Base-by-base conservation (phyloP, 2,888 invertebrate genomes). In the Amblyteles armatorius region DNA sequence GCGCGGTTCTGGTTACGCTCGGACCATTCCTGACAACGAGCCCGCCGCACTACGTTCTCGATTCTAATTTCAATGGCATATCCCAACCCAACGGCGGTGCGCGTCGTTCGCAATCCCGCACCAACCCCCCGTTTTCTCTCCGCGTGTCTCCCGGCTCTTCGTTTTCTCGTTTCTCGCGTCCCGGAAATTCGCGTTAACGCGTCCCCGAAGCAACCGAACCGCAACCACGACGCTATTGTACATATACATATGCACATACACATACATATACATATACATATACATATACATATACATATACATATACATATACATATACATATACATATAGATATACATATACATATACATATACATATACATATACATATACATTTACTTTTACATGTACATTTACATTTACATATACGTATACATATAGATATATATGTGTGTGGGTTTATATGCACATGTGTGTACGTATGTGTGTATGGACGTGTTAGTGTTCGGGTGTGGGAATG, bases 41-140 rank as follows among this genome's bases (percentile, higher is more conserved):
- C 6, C 60, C 16, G n/a, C 33, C 29, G 29, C 60, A 29, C 33
- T 29, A 33, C 68, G 55, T 16, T 79, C 81, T 81, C 72, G 60
- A 84, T 78, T 78, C 68, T 65, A 48, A 76, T 74, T 79, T 83
- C 85, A 82, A 82, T 80, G 73, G 67, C 52, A 79, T 67, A 82
- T 63, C 72, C 71, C 69, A 44, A 63, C 29, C 29, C 6, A 26
- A 22, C 52, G 19, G 65, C 36, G 22, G 60, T 60, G 13, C 60
- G 13, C 29, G 29, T 16, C 60, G 26, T 29, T 26, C 60, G 60
- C 40, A 16, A 36, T 7, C 57, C 60, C 57, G 13, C 7, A 29
- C 22, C 48, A 6, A n/a, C n/a, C 19, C 22, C 60, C 2, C 6
- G 52, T 50, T 29, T 29, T 48, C 33, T 33, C 48, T n/a, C 11